These are phyloP conservation scores for Xanthostigma xanthostigma DNA, from an alignment of 2,888 invertebrate species.

Conservation along the genomic window DNA sequence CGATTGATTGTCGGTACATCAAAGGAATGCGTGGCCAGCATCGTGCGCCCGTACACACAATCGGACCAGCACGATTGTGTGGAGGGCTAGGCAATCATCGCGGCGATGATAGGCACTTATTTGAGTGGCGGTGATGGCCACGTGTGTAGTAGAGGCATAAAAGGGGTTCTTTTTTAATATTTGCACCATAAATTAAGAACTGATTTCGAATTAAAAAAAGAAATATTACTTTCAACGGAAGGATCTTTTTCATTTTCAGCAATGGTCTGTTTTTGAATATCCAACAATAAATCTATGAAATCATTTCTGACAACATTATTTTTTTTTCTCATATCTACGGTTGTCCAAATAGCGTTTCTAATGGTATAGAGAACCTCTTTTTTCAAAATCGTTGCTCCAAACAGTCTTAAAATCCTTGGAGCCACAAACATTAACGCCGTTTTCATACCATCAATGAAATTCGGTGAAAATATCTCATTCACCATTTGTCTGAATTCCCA, in stretches of 20 bases:
- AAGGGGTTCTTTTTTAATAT: too few relatives aligned
- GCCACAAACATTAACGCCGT: constrained; percentile 22
- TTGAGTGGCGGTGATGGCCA: too few relatives aligned
- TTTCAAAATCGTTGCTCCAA: constrained; percentile 23
- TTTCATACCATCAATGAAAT: constrained; percentile 17
- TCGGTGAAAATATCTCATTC: constrained; percentile 22
- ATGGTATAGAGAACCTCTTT: constrained; percentile 20
- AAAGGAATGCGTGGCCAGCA: too few relatives aligned
- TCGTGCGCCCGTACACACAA: too few relatives aligned
- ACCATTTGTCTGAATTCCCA: constrained; percentile 26
- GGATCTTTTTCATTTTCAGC: constrained; percentile 9
- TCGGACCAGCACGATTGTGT: too few relatives aligned
- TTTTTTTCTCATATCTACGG: constrained; percentile 20
- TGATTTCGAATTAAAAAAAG: background rate
- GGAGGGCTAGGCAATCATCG: too few relatives aligned
- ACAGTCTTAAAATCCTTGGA: constrained; percentile 21
- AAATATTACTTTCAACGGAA: background rate
- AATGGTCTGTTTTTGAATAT: constrained; percentile 17
- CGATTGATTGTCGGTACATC: too few relatives aligned
- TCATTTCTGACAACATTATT: constrained; percentile 24
- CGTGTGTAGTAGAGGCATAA: too few relatives aligned
- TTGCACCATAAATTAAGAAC: background rate
- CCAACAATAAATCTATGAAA: constrained; percentile 29
- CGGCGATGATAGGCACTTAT: too few relatives aligned
- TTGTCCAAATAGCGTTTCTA: constrained; percentile 20